Evolutionary conservation across 2,113 vertebrate species (phyloP).

Genomic region (Sciurus niger): DNA sequence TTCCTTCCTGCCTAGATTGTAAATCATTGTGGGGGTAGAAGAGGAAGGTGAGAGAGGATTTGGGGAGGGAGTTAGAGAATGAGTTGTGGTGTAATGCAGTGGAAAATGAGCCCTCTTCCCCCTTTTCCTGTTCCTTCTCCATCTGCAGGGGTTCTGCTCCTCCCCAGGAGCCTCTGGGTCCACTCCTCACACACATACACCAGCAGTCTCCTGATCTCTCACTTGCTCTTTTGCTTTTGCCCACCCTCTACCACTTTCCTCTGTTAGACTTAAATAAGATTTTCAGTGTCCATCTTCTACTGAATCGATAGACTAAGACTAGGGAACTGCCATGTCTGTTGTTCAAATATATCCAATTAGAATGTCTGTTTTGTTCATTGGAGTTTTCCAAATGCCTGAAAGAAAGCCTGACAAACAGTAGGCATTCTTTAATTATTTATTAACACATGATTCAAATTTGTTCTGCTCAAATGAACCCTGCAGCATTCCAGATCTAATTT

Average conservation of each 20-base stretch:
- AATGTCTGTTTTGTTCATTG: conserved; percentile 37
- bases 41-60: not conserved
- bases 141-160: not conserved
- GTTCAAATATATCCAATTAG: not conserved
- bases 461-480: not conserved
- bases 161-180: not conserved
- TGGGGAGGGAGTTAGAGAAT: not conserved
- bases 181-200: not conserved
- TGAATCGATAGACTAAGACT: not conserved
- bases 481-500: conserved; percentile 1
- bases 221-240: not conserved
- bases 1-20: not conserved
- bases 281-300: not conserved
- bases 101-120: too few relatives aligned
- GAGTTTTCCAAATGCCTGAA: not conserved
- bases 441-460: not conserved
- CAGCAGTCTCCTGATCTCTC: not conserved
- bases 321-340: not conserved
- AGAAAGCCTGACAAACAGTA: not conserved
- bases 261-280: not conserved
- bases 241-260: not conserved
- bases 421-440: conserved; percentile 25
- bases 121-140: accelerated
- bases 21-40: not conserved
- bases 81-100: not conserved